phyloP scores from a whole-genome alignment of 2,797 vertebrate species.

The Anomalospiza imberbis region DNA sequence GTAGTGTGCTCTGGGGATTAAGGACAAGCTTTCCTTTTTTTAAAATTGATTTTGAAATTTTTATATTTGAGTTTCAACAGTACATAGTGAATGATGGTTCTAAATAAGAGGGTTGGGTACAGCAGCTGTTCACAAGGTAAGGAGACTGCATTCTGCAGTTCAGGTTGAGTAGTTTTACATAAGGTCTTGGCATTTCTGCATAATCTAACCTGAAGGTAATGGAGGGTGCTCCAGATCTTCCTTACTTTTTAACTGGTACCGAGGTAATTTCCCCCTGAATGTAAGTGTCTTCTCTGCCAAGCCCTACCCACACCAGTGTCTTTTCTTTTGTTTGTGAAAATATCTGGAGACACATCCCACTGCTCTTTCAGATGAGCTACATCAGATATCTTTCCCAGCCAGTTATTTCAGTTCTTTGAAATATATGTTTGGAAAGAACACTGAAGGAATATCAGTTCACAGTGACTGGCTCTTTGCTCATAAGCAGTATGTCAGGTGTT shows the following conservation, averaged over 20 bases:
- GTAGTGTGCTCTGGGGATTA: background rate
- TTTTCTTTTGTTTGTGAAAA: background rate
- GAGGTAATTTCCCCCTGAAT: background rate
- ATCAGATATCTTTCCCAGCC: background rate
- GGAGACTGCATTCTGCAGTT: background rate
- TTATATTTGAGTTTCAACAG: background rate
- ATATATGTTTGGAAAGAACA: background rate
- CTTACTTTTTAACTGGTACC: background rate
- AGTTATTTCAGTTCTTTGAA: background rate
- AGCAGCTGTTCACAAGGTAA: background rate
- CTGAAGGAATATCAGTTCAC: background rate
- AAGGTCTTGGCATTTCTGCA: background rate
- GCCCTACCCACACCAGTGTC: background rate
- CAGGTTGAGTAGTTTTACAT: background rate
- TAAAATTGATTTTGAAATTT: background rate
- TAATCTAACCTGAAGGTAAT: background rate
- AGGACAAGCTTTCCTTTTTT: background rate
- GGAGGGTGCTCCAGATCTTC: background rate
- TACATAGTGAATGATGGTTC: background rate
- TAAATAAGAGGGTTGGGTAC: background rate
- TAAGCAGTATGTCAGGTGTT: background rate
- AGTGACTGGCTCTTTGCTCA: background rate
- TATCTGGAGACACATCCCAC: background rate
- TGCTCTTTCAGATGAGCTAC: background rate
- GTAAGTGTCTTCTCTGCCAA: background rate